Evolutionary conservation across 2,797 vertebrate genomes (phyloP), one percentile per base, ranked within the genome.

Genomic region (Nasua narica): DNA sequence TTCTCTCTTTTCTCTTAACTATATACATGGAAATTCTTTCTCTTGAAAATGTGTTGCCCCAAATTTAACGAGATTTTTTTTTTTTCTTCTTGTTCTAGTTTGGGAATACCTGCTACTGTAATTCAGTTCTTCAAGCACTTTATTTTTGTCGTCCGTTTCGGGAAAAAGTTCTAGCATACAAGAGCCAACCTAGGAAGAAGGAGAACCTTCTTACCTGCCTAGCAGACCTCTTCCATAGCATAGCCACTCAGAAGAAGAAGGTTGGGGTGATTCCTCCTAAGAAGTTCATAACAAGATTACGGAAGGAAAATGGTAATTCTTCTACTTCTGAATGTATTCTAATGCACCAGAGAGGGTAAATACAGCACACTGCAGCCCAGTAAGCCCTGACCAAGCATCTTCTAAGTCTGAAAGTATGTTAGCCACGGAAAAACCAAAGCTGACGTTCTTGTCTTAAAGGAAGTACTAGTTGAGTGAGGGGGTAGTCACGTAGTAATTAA

Each of bases 131-230:
- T 96, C 99, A 99, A 97, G 99, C 99, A 98, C 99, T 99, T 99
- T 99, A 99, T 98, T 99, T 99, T 97, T 99, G 99, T 98, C 99
- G 99, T 96, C 99, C 99, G 15, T 99, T 99, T 98, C 99, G 99
- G 97, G 99, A 99, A 96, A 99, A 99, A 97, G 99, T 99, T 96
- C 98, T 99, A 82, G 99, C 99, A 0, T 99, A 99, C 98, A 99
- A 99, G 98, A 99, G 98, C 96, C 99, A 99, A 89, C 99, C 99
- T 32, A 98, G 99, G 48, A 99, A 99, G 96, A 99, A 99, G 90
- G 99, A 99, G 95, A 99, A 97, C 93, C 99, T 99, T 25, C 99
- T 99, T 27, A 99, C 99, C 0, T 99, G 99, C 98, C 98, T 99
- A 97, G 98, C 99, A 86, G 99, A 99, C 94, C 99, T 99, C 90